Percentiles rank a stretch among this genome's conserved stretches.
Conservation (phyloP, 2,113 vertebrate species). For the Nothobranchius furzeri region DNA sequence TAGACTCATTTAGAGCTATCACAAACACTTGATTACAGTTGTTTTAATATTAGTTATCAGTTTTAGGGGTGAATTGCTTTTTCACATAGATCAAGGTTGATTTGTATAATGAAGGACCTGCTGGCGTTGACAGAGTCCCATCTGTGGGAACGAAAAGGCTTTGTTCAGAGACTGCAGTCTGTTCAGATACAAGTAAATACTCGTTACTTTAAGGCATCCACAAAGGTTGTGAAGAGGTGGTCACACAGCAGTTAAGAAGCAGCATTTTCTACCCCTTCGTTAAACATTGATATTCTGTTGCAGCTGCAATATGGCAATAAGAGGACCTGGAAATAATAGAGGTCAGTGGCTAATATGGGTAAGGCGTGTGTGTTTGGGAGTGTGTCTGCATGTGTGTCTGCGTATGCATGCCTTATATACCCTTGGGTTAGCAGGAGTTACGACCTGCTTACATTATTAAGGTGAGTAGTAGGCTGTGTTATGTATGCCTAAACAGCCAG, state of each 20-base stretch:
- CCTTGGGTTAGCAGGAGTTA: conserved; percentile 76
- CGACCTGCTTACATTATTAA: conserved; percentile 77
- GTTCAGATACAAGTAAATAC: not conserved
- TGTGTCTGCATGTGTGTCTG: conserved; percentile 41
- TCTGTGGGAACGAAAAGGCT: no score
- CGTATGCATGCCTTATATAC: conserved; percentile 60
- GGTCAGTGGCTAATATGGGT: conserved; percentile 67
- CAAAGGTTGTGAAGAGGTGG: not conserved
- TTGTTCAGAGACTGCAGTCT: not conserved
- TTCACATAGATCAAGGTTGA: no score
- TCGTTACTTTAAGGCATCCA: not conserved
- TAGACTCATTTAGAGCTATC: no score
- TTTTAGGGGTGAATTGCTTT: no score
- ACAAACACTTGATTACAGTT: no score
- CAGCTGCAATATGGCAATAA: conserved; percentile 52
- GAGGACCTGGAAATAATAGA: conserved; percentile 50
- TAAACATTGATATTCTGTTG: conserved; percentile 61
- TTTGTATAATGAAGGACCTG: no score
- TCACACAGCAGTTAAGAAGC: conserved; percentile 16
- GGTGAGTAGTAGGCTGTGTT: conserved; percentile 74
- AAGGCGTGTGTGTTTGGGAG: conserved; percentile 45
- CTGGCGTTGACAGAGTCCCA: no score
- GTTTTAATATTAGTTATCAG: no score
- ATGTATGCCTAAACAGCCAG: conserved; percentile 79
- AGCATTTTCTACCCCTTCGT: conserved; percentile 31